Evolutionary conservation across 2,888 invertebrate species (phyloP).

Genomic region (Ischnura elegans): DNA sequence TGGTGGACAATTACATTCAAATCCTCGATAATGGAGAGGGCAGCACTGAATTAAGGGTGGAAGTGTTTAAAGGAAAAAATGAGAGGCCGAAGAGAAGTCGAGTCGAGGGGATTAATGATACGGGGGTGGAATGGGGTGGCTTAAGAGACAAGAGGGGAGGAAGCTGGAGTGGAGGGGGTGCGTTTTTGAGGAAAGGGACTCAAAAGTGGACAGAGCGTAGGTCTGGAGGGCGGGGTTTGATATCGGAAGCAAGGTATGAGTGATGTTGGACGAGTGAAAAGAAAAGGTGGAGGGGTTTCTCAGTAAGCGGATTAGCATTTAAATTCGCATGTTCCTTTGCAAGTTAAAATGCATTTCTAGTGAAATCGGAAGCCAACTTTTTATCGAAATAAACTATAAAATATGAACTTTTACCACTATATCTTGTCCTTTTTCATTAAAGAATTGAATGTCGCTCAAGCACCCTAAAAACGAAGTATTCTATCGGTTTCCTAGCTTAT

Average conservation of each 20-base stretch:
- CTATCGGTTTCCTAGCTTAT: too few species aligned
- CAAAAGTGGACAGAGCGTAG: conserved; percentile 27
- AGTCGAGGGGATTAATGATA: conserved; percentile 37
- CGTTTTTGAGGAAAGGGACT: too few species aligned
- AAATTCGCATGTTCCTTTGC: not conserved
- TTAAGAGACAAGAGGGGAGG: not conserved
- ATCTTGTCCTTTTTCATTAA: too few species aligned
- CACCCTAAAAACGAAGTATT: too few species aligned
- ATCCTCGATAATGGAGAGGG: conserved; percentile 67
- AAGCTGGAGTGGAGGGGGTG: not conserved
- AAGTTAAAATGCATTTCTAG: not conserved
- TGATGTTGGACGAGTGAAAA: not conserved
- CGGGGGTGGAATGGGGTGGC: conserved; percentile 20
- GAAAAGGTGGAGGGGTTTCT: not conserved
- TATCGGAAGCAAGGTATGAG: not conserved
- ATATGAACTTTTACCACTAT: too few species aligned
- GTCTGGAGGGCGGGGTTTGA: not conserved
- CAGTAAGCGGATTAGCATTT: not conserved
- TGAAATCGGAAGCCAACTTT: not conserved
- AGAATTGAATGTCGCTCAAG: too few species aligned
- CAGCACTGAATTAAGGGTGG: conserved; percentile 61
- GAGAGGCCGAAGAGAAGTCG: conserved; percentile 64
- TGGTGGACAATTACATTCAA: conserved; percentile 54
- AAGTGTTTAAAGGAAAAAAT: conserved; percentile 66
- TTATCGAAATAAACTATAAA: too few species aligned